Evolutionary conservation across 2,797 vertebrate species (phyloP), one percentile per base, ranked within the genome.

Genomic region (Leucoraja ocellata): DNA sequence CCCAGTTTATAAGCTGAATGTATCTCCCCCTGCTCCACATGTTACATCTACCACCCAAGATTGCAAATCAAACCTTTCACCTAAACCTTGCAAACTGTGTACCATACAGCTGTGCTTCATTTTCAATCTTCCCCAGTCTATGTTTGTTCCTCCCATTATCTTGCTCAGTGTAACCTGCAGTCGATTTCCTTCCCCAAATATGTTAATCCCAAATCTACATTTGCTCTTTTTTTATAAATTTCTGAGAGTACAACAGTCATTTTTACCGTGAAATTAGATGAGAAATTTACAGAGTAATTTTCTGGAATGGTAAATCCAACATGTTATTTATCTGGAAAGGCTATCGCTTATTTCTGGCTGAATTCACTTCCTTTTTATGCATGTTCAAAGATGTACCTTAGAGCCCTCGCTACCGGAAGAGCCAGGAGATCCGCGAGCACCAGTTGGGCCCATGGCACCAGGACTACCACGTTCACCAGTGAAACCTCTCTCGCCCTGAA

Each of bases 401-500:
- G 99, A 98, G 95, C 99, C 99, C 97, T 98, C 99, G 94, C 94
- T 94, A 1, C 99, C 99, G 46, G 98, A 96, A 93, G 98, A 96
- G 84, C 99, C 99, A 93, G 95, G 93, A 88, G 6, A 6, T 3
- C 84, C 84, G 36, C 84, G 84, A 68, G 7, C 16, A 39, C 84
- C 84, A 8, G 61, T 14, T 32, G 84, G 61, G 1, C 84, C 84
- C 2, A 1, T 10, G n/a, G n/a, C 0, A 88, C 84, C 84, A 68
- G 63, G 61, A 94, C 98, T 94, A 95, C 99, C 99, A 13, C 99
- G 98, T 95, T 99, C 99, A 94, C 99, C 99, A 0, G 98, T 98
- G 97, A 98, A 98, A 95, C 99, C 99, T 98, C 98, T 97, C 93
- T 99, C 99, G 0, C 99, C 99, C 99, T 99, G 93, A 16, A 74